Evolutionary conservation across 2,797 vertebrate genomes (phyloP), one percentile per base, ranked within the genome.

Genomic region (Rhinatrema bivittatum): DNA sequence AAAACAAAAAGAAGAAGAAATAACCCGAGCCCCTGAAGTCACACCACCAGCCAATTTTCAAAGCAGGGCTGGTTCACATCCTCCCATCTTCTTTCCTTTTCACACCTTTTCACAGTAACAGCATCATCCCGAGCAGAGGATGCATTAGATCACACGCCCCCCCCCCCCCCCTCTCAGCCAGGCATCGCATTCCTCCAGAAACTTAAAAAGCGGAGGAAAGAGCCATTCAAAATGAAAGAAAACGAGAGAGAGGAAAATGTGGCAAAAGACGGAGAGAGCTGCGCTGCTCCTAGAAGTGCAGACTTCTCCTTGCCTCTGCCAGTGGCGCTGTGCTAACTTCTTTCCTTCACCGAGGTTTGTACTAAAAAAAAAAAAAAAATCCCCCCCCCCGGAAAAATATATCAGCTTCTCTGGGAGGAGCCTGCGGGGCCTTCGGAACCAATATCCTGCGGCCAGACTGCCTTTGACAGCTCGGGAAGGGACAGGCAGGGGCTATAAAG

Each of bases 361-460:
- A 75, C 36, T 42, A 69, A 79, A 68, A 83, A n/a, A n/a, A n/a
- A n/a, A 78, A 57, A 61, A 61, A 77, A 66, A 76, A 74, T 80
- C 69, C 60, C 68, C 76, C 69, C 60, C 68, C 76, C 70, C 67
- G 54, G 72, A 78, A 77, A 79, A 70, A 74, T 61, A 51, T 62
- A 65, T 69, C 69, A 54, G 68, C 42, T 62, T 20, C 59, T 76
- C 74, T 49, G 78, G 81, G 79, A 77, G 81, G 81, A 78, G 79
- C 79, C 60, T 78, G 62, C 11, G 57, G 60, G 34, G n/a, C 58
- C 47, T 48, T 66, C 25, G 37, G 67, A 65, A 70, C 79, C 77
- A 78, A 75, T 81, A 67, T 76, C 68, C 60, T 72, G 65, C 70
- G 53, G 46, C 62, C 64, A 56, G 32, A 26, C 56, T 36, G 46